Evolutionary conservation across 2,113 vertebrate genomes (phyloP).

Genomic region (Fulica atra): DNA sequence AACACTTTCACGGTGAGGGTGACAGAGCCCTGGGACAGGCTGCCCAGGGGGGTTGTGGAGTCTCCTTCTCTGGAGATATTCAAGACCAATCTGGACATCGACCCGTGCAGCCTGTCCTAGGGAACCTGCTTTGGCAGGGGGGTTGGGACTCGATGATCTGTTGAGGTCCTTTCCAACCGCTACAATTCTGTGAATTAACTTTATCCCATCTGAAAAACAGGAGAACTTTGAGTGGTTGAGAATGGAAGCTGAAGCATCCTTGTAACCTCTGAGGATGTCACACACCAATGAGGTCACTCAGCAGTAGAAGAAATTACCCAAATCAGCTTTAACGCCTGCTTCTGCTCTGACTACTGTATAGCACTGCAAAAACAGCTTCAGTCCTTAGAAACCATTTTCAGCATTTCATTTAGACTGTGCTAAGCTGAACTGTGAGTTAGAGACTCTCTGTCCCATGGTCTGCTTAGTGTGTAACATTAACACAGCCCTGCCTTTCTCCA

Average conservation of each 20-base stretch:
- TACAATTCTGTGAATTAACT: too few relatives aligned
- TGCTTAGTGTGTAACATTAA: background rate
- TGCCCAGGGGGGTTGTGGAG: too few relatives aligned
- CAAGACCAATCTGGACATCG: too few relatives aligned
- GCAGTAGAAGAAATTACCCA: background rate
- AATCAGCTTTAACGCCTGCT: background rate
- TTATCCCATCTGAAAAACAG: too few relatives aligned
- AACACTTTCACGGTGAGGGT: too few relatives aligned
- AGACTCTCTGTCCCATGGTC: background rate
- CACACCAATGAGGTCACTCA: accelerated
- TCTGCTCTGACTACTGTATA: accelerated
- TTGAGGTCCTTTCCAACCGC: too few relatives aligned
- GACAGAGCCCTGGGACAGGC: too few relatives aligned
- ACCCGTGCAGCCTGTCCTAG: too few relatives aligned
- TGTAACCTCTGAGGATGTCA: background rate
- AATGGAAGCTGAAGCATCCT: background rate
- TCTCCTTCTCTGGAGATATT: too few relatives aligned
- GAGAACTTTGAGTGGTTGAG: background rate
- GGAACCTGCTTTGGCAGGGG: too few relatives aligned
- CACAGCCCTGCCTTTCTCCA: accelerated
- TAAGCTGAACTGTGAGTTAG: background rate
- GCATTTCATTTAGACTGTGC: accelerated
- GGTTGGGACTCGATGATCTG: too few relatives aligned
- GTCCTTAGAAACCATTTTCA: background rate
- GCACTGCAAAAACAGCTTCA: background rate